Conservation (phyloP, 2,888 invertebrate genomes). For the Selenia dentaria region DNA sequence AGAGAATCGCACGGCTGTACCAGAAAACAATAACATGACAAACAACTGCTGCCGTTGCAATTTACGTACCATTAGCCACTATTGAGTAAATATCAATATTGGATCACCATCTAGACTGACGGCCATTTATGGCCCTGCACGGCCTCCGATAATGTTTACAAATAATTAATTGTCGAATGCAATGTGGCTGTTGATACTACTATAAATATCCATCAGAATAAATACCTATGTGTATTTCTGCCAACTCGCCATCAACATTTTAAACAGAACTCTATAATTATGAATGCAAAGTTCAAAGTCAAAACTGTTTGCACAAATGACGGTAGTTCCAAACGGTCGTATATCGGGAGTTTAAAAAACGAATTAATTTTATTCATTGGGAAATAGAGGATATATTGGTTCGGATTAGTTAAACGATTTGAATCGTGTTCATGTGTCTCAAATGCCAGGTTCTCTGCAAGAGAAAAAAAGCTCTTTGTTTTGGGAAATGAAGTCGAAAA, state of each 20-base stretch:
- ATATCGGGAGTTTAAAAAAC: slow-evolving; percentile 68
- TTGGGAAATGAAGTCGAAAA: slow-evolving; percentile 24
- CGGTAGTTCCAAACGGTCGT: slow-evolving; percentile 59
- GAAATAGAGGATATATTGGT: slow-evolving; percentile 80
- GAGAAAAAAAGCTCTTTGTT: slow-evolving; percentile 26
- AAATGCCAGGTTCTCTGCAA: slow-evolving; percentile 12
- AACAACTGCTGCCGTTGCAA: slow-evolving; percentile 19
- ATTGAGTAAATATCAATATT: slow-evolving; percentile 49
- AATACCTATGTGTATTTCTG: slow-evolving; percentile 50
- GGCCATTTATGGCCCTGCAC: slow-evolving; percentile 66
- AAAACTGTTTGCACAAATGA: not conserved
- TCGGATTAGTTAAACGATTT: slow-evolving; percentile 77
- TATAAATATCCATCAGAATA: slow-evolving; percentile 66
- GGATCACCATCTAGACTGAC: slow-evolving; percentile 37
- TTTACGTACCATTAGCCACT: slow-evolving; percentile 30
- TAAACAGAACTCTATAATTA: slow-evolving; percentile 35
- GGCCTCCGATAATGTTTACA: slow-evolving; percentile 72
- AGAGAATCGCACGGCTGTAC: too few relatives aligned
- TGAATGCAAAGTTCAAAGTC: slow-evolving; percentile 33
- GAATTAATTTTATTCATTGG: slow-evolving; percentile 78
- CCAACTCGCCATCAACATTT: slow-evolving; percentile 13
- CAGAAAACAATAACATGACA: not conserved
- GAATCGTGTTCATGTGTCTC: slow-evolving; percentile 31
- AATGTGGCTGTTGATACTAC: slow-evolving; percentile 75
- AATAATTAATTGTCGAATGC: slow-evolving; percentile 82